Conservation (phyloP, 2,888 invertebrate species). For the Ochropacha duplaris region DNA sequence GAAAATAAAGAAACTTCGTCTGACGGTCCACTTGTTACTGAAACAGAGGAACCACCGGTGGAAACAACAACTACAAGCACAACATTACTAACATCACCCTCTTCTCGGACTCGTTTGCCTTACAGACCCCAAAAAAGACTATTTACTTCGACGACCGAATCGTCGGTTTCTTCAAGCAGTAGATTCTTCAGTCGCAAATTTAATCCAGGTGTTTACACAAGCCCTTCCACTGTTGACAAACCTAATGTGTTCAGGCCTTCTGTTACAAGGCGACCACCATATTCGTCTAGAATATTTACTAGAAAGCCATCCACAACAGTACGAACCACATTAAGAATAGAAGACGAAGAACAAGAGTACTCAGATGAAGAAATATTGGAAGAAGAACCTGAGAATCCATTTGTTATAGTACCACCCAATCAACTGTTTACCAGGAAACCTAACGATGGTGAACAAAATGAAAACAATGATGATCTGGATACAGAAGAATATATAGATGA, state of each 20-base stretch:
- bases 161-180: slow-evolving; percentile 59
- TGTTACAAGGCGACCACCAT: slow-evolving; percentile 61
- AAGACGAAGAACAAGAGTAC: slow-evolving; percentile 65
- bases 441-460: slow-evolving; percentile 42
- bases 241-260: slow-evolving; percentile 52
- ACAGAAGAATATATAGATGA: slow-evolving; percentile 46
- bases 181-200: slow-evolving; percentile 76
- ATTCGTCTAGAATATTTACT: slow-evolving; percentile 60
- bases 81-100: slow-evolving; percentile 38
- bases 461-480: slow-evolving; percentile 33
- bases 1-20: slow-evolving; percentile 34
- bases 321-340: slow-evolving; percentile 64
- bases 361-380: slow-evolving; percentile 60
- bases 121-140: slow-evolving; percentile 69
- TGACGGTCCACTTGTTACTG: slow-evolving; percentile 30
- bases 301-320: slow-evolving; percentile 69
- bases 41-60: slow-evolving; percentile 24
- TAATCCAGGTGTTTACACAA: slow-evolving; percentile 74
- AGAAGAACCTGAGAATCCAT: slow-evolving; percentile 66
- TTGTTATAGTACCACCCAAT: slow-evolving; percentile 71
- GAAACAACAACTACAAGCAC: slow-evolving; percentile 63
- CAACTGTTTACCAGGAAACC: slow-evolving; percentile 72
- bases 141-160: slow-evolving; percentile 71
- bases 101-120: slow-evolving; percentile 60
- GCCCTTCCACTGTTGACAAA: slow-evolving; percentile 65